Evolutionary conservation across 2,797 vertebrate genomes (phyloP).

Genomic region (Enteromius unitaeniatus): DNA sequence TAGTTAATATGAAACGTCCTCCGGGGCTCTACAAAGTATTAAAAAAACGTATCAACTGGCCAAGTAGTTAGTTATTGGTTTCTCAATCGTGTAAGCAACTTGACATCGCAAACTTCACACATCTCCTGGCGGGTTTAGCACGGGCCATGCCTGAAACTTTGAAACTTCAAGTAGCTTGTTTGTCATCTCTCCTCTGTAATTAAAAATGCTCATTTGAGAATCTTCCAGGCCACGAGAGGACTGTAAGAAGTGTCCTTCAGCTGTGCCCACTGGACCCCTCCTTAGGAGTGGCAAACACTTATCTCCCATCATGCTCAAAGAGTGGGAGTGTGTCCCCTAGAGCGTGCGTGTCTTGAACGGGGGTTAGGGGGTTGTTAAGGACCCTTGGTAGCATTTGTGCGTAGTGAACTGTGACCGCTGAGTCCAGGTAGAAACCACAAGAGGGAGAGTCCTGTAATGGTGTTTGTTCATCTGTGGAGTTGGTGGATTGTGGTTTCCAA

Average conservation of each 20-base stretch:
- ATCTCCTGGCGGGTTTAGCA: constrained; percentile 17
- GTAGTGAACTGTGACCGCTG: constrained; percentile 19
- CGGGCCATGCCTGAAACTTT: constrained; percentile 13
- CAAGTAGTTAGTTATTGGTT: constrained; percentile 6
- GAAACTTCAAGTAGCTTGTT: constrained; percentile 54
- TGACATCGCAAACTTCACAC: neutral
- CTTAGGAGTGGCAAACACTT: constrained; percentile 40
- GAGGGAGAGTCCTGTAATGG: constrained; percentile 7
- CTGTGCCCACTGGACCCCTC: constrained; percentile 39
- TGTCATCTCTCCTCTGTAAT: constrained; percentile 53
- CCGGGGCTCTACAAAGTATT: neutral
- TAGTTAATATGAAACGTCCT: neutral
- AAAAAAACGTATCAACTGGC: neutral
- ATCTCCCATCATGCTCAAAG: constrained; percentile 46
- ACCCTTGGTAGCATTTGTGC: constrained; percentile 15
- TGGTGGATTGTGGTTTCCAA: constrained; percentile 2
- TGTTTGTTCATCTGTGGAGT: constrained; percentile 22
- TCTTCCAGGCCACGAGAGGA: constrained; percentile 27
- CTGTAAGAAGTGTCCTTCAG: constrained; percentile 51
- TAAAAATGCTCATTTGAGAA: constrained; percentile 53
- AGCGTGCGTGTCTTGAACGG: neutral
- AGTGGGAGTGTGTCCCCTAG: constrained; percentile 30
- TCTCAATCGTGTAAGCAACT: neutral
- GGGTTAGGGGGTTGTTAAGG: neutral
- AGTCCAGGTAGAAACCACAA: constrained; percentile 20